These are phyloP conservation scores for Morpho helenor DNA, from an alignment of 2,888 invertebrate species.

Conservation along the genomic window DNA sequence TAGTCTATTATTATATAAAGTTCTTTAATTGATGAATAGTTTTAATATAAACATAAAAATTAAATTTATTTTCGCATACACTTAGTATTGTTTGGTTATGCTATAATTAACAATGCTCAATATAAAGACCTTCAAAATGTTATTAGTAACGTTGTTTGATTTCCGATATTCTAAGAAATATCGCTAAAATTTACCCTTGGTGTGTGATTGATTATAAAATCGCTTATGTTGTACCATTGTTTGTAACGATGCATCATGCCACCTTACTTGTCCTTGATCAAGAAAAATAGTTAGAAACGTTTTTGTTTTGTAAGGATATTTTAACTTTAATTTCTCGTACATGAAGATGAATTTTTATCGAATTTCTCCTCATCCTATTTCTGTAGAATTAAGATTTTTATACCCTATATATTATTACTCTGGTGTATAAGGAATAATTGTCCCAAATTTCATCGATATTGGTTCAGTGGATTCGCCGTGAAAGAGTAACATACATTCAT, in stretches of 20 bases:
- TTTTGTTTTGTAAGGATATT: background rate
- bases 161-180: slow-evolving; percentile 9
- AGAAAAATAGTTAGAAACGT: background rate
- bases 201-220: slow-evolving; percentile 16
- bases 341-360: background rate
- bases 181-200: slow-evolving; percentile 14
- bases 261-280: background rate
- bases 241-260: slow-evolving; percentile 1
- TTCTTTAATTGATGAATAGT: no score
- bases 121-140: background rate
- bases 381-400: no score
- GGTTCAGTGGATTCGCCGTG: no score
- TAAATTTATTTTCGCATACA: background rate
- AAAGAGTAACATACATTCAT: no score
- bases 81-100: background rate
- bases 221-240: slow-evolving; percentile 1
- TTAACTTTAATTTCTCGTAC: background rate
- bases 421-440: no score
- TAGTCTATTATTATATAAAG: no score
- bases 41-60: no score
- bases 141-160: slow-evolving; percentile 1
- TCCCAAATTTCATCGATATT: no score
- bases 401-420: no score
- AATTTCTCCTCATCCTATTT: background rate
- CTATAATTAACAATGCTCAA: slow-evolving; percentile 2